phyloP scores from a whole-genome alignment of 2,888 invertebrate genomes.

The Chromoteleia sp. region DNA sequence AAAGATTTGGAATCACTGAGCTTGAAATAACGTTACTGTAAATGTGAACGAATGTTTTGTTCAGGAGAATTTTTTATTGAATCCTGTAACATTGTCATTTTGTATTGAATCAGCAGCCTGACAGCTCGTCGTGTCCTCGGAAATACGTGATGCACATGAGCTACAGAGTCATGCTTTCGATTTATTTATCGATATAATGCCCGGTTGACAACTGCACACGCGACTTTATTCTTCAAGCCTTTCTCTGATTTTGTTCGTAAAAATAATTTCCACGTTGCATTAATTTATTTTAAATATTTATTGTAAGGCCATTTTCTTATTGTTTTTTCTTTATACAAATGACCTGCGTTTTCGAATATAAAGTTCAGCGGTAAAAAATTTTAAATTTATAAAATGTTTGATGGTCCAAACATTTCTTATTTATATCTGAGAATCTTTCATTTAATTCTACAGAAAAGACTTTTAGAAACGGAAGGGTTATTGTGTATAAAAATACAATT shows the following conservation, averaged over 20 bases:
- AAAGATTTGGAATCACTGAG: too few species aligned
- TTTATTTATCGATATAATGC: conserved; percentile 41
- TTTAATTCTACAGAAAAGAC: too few species aligned
- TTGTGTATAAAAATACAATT: too few species aligned
- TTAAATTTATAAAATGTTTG: too few species aligned
- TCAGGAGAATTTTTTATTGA: conserved; percentile 15
- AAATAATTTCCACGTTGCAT: conserved; percentile 1
- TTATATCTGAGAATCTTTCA: too few species aligned
- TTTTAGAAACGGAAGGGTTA: too few species aligned
- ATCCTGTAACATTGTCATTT: conserved; percentile 14
- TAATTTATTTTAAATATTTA: not conserved
- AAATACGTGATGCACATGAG: conserved; percentile 57
- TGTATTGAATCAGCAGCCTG: conserved; percentile 42
- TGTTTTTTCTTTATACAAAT: not conserved
- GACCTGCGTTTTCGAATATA: not conserved
- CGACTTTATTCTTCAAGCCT: conserved; percentile 10
- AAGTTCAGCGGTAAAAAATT: conserved; percentile 1
- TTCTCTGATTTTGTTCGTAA: conserved; percentile 27
- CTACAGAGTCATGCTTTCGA: conserved; percentile 52
- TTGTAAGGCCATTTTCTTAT: not conserved
- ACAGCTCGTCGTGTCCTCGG: conserved; percentile 56
- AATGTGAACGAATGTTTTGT: not conserved
- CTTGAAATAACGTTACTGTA: too few species aligned
- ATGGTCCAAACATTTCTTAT: too few species aligned
- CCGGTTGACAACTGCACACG: conserved; percentile 11